Evolutionary conservation across 1,140 invertebrate genomes (phyloP).

Genomic region (Papilio glaucus): DNA sequence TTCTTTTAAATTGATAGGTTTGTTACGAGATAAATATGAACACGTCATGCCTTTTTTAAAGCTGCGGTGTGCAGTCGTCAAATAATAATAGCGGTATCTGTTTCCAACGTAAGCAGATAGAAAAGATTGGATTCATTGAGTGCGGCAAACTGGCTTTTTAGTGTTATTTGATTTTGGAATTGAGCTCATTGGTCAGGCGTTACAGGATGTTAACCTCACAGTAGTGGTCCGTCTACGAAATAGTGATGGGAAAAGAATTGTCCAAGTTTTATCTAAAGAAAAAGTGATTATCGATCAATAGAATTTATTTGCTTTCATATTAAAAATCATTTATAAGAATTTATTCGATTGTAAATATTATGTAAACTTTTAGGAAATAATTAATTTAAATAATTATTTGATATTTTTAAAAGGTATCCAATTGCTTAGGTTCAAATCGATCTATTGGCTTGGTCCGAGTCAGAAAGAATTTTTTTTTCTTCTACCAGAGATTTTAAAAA

Average conservation of each 20-base stretch:
- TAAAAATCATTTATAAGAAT: no score
- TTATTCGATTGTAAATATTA: not conserved
- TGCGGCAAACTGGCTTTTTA: constrained; percentile 41
- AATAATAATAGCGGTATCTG: constrained; percentile 31
- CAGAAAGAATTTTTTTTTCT: no score
- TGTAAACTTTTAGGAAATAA: no score
- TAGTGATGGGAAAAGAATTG: constrained; percentile 29
- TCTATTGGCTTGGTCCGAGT: no score
- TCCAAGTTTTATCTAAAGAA: not conserved
- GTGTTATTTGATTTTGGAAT: constrained; percentile 61
- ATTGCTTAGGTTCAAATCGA: no score
- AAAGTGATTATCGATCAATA: not conserved
- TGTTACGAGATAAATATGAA: constrained; percentile 14
- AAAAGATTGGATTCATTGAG: constrained; percentile 32
- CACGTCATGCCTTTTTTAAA: not conserved
- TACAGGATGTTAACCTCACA: constrained; percentile 71
- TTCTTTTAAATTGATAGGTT: constrained; percentile 33
- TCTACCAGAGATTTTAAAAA: no score
- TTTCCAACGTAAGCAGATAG: constrained; percentile 20
- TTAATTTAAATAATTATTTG: no score
- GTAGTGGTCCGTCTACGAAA: constrained; percentile 19
- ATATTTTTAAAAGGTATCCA: no score
- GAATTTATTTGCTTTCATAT: not conserved
- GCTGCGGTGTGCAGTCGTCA: not conserved
- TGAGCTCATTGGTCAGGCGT: constrained; percentile 54